Evolutionary conservation across 2,888 invertebrate genomes (phyloP).

Genomic region (Microctonus brassicae): DNA sequence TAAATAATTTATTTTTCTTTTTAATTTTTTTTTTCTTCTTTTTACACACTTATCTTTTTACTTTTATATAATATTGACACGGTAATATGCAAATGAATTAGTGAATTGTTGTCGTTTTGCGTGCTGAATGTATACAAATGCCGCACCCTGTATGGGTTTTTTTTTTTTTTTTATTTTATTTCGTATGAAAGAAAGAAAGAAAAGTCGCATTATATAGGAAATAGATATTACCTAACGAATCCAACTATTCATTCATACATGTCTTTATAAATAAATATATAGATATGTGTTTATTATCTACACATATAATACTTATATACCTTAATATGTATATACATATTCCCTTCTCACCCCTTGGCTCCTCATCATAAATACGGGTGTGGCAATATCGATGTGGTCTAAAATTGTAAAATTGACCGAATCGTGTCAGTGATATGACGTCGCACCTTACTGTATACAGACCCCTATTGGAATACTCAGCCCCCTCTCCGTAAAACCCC

Average conservation of each 20-base stretch:
- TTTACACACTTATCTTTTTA: neutral
- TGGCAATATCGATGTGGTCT: conserved; percentile 54
- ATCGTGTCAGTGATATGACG: conserved; percentile 38
- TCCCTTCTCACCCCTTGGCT: conserved; percentile 41
- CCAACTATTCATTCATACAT: conserved; percentile 48
- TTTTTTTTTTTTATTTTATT: conserved; percentile 45
- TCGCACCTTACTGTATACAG: conserved; percentile 5
- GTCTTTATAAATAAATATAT: conserved; percentile 2
- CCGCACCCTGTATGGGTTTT: conserved; percentile 54
- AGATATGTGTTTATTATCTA: neutral
- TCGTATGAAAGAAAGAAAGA: conserved; percentile 53
- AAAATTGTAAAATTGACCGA: conserved; percentile 59
- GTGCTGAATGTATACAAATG: conserved; percentile 30
- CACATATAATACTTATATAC: neutral
- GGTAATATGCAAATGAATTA: conserved; percentile 16
- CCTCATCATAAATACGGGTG: conserved; percentile 51
- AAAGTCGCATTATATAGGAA: conserved; percentile 62
- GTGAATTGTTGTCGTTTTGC: conserved; percentile 32
- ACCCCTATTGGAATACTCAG: neutral
- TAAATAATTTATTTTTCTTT: neutral
- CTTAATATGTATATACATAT: conserved; percentile 24
- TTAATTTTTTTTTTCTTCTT: neutral
- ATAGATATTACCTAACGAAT: conserved; percentile 66
- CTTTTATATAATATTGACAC: conserved; percentile 21
- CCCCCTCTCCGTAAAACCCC: neutral